Evolutionary conservation across 2,797 vertebrate species (phyloP).

Genomic region (Diglossa cyanea): DNA sequence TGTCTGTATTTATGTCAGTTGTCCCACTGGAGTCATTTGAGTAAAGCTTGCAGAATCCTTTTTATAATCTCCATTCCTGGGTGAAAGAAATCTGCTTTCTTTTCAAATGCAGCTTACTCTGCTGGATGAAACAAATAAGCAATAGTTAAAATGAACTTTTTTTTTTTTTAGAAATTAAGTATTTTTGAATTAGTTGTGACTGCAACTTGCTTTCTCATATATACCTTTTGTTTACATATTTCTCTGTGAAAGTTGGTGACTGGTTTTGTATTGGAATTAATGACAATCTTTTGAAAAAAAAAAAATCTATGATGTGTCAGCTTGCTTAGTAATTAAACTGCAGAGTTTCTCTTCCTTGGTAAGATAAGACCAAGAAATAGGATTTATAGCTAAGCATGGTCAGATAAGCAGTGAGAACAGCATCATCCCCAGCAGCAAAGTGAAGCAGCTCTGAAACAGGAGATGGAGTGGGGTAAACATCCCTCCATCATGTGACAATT

Average conservation of each 20-base stretch:
- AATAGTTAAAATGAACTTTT: neutral
- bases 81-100: neutral
- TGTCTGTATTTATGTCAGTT: neutral
- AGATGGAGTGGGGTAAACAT: neutral
- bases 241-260: neutral
- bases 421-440: neutral
- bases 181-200: neutral
- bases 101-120: neutral
- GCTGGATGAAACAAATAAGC: neutral
- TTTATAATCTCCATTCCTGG: neutral
- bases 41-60: conserved; percentile 1
- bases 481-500: neutral
- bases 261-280: neutral
- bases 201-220: neutral
- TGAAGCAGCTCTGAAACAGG: neutral
- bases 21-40: conserved; percentile 3
- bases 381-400: neutral
- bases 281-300: neutral
- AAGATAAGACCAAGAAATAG: neutral
- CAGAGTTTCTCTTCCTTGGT: neutral
- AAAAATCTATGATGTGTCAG: neutral
- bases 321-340: neutral
- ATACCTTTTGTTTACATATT: neutral
- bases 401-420: neutral
- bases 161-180: neutral